phyloP scores from a whole-genome alignment of 2,113 vertebrate species.

The cattle (Bos taurus) region ARS-UCD2.0 NC_037331.1:51440001-51440500 shows the following conservation, averaged over 20 bases:
- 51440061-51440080: background rate
- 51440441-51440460: background rate
- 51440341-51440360: background rate
- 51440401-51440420: background rate
- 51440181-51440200: background rate
- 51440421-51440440: background rate
- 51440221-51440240: background rate
- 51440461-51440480: background rate
- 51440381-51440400: background rate
- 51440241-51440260: background rate
- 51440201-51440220: background rate
- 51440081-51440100: background rate
- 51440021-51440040: background rate
- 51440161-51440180: background rate
- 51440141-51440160: too few species aligned
- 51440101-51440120: background rate
- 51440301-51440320: background rate
- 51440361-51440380: background rate
- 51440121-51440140: too few species aligned
- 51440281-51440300: background rate
- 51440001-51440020: background rate
- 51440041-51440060: background rate
- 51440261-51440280: background rate
- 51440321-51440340: background rate
- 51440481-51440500: background rate